These are phyloP conservation scores for Setophaga coronata DNA, from an alignment of 2,113 vertebrate species.

Conservation along the genomic window DNA sequence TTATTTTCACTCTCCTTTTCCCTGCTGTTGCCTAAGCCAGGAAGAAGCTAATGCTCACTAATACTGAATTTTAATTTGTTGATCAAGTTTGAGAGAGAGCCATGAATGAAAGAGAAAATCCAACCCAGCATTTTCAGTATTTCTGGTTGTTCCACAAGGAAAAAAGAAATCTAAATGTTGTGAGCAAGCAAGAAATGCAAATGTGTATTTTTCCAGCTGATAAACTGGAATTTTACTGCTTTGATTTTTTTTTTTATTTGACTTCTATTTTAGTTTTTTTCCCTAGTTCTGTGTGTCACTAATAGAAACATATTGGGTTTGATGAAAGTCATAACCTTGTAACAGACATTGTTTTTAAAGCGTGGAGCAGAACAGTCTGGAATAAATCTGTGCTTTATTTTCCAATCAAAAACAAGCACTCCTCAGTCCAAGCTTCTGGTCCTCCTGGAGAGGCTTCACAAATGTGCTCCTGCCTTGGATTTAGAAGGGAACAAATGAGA, in stretches of 20 bases:
- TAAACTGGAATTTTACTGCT: background rate
- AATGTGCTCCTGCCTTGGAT: slow-evolving; percentile 24
- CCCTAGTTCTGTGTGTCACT: background rate
- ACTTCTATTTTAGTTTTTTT: background rate
- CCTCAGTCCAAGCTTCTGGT: slow-evolving; percentile 11
- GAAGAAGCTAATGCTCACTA: background rate
- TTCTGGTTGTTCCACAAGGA: background rate
- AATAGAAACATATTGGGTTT: background rate
- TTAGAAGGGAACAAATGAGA: background rate
- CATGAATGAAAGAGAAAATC: background rate
- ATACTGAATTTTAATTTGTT: background rate
- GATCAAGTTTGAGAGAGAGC: background rate
- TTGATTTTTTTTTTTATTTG: background rate
- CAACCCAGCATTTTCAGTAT: background rate
- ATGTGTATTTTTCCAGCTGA: background rate
- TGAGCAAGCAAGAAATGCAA: background rate
- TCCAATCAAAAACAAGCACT: background rate
- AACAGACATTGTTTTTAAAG: background rate
- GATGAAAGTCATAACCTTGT: background rate
- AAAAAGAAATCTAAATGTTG: background rate
- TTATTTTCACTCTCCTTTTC: background rate
- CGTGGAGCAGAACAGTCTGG: background rate
- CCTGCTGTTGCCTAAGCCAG: background rate
- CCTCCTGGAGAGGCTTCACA: slow-evolving; percentile 15
- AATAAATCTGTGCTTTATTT: background rate